Conservation (phyloP, 2,113 vertebrate species). For the Poicephalus meyeri region DNA sequence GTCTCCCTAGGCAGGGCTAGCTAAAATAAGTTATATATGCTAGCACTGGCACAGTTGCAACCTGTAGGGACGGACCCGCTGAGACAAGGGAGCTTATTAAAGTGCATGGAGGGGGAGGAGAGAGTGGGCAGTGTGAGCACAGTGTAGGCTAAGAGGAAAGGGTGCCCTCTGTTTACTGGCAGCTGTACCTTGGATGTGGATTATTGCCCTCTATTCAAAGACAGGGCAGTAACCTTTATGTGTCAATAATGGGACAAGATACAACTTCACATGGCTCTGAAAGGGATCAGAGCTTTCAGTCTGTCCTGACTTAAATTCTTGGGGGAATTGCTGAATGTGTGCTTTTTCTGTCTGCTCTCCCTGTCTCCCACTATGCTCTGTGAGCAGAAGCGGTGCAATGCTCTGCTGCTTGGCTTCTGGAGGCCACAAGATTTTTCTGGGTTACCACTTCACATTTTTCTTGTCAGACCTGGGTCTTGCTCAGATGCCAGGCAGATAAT, state of each 20-base stretch:
- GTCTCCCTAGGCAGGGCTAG: neutral
- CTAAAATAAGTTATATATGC: neutral
- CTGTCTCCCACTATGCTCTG: neutral
- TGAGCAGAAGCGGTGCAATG: neutral
- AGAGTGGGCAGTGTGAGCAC: neutral
- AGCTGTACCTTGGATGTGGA: neutral
- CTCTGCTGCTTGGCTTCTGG: neutral
- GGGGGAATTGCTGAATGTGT: fast-evolving
- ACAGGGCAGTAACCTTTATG: neutral
- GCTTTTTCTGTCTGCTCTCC: neutral
- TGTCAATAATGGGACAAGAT: neutral
- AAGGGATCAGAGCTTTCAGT: neutral
- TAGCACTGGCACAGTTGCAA: neutral
- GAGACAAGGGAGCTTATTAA: neutral
- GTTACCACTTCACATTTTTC: neutral
- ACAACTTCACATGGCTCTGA: neutral
- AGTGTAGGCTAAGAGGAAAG: neutral
- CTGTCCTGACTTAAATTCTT: neutral
- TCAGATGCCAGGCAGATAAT: neutral
- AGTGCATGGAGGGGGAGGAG: neutral
- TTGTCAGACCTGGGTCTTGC: neutral
- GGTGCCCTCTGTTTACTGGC: neutral
- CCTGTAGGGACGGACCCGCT: fast-evolving
- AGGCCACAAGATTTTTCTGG: neutral
- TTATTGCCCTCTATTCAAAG: neutral